Conservation (phyloP, 30 jellyfish, hydroid and myxozoan genomes). For the Hydractinia echinata region DNA sequence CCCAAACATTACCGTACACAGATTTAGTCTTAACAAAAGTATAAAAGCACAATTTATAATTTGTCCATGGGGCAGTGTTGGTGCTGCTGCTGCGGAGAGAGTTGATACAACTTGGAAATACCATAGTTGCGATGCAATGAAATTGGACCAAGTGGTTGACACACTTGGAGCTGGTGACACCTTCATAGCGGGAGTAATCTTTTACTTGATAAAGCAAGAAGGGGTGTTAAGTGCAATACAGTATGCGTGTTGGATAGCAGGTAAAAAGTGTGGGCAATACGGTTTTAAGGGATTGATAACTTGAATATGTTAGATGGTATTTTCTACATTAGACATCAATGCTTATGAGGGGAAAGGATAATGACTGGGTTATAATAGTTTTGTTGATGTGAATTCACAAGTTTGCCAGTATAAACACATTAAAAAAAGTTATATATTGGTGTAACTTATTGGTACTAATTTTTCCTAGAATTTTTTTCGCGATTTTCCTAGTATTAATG, state of each 20-base stretch:
- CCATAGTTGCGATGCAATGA: slow-evolving; percentile 41
- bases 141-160: slow-evolving; percentile 46
- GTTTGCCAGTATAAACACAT: too few relatives aligned
- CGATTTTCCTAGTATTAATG: too few relatives aligned
- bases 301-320: too few relatives aligned
- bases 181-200: slow-evolving; percentile 62
- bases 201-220: background rate
- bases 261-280: slow-evolving; percentile 67
- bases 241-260: slow-evolving; percentile 82
- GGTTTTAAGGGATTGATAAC: slow-evolving; percentile 44
- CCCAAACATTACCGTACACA: slow-evolving; percentile 48
- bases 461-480: too few relatives aligned
- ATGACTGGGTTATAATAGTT: too few relatives aligned
- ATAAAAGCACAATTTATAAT: slow-evolving; percentile 30
- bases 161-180: slow-evolving; percentile 97
- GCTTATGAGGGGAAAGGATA: too few relatives aligned
- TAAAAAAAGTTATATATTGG: too few relatives aligned
- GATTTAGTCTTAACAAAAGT: background rate
- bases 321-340: too few relatives aligned
- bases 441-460: too few relatives aligned
- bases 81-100: slow-evolving; percentile 60
- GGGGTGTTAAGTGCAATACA: slow-evolving; percentile 31
- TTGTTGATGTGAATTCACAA: too few relatives aligned
- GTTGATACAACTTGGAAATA: slow-evolving; percentile 30
- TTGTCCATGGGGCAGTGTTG: slow-evolving; percentile 93